These are phyloP conservation scores for Gadus macrocephalus DNA, from an alignment of 2,113 vertebrate species.

Conservation along the genomic window DNA sequence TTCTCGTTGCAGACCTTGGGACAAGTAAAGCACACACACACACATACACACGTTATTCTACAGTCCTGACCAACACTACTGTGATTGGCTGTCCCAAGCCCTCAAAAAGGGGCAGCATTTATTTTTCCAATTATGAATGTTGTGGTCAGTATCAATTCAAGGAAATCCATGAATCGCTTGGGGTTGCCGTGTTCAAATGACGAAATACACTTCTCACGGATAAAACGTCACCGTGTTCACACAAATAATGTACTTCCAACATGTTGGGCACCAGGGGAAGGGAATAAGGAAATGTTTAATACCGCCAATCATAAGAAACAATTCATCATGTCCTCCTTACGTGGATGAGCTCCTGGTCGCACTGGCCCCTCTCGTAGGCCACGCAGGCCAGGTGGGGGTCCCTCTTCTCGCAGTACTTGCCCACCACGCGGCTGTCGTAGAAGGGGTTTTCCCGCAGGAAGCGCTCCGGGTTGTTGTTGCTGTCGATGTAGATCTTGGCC, in stretches of 20 bases:
- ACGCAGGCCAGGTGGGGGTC: conserved; percentile 97
- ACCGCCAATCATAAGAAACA: background rate
- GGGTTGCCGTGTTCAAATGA: too few species aligned
- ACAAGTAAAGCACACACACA: background rate
- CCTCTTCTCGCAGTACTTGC: conserved; percentile 98
- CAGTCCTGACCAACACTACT: background rate
- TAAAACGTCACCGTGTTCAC: too few species aligned
- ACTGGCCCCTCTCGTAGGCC: conserved; percentile 96
- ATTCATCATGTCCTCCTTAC: conserved; percentile 53
- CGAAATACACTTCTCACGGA: too few species aligned
- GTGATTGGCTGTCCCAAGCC: background rate
- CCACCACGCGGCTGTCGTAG: conserved; percentile 96
- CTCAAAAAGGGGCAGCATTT: background rate
- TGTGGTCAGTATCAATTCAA: too few species aligned
- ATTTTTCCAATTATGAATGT: too few species aligned
- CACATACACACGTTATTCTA: background rate
- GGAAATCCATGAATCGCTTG: too few species aligned
- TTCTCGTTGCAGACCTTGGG: conserved; percentile 97
- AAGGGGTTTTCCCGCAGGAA: conserved; percentile 96
- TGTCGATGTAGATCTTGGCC: conserved; percentile 99
- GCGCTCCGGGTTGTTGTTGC: conserved; percentile 97
- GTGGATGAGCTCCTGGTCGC: conserved; percentile 94
- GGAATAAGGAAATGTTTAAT: background rate
- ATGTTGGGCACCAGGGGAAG: too few species aligned
- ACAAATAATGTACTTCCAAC: too few species aligned